Evolutionary conservation across 2,797 vertebrate genomes (phyloP), one percentile per base, ranked within the genome.

Genomic region (Percopsis omiscomaycus): DNA sequence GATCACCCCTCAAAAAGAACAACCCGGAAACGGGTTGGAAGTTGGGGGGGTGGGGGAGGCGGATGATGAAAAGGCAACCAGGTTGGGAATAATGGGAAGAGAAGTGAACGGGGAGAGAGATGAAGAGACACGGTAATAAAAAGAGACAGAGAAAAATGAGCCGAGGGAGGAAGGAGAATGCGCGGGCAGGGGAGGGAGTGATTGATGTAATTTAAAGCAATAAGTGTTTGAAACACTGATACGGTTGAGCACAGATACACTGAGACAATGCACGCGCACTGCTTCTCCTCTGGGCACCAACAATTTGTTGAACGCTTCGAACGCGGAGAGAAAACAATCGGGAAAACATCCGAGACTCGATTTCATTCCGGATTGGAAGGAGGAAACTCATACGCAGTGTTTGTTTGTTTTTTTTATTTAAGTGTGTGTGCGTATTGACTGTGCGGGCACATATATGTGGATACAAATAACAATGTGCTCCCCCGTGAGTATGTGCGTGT

Each of bases 121-220:
- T 88, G 84, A 90, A 92, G 89, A 88, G 88, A 81, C 69, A 89
- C 83, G 86, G 88, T 91, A 92, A 92, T 90, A 84, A 89, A 89
- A 90, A 86, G 84, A 89, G 90, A 92, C 91, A 87, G 80, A 89
- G 88, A 90, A 88, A 92, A 92, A 91, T 82, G 86, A 89, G 88
- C 82, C 80, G 15, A 58, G 85, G 87, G 86, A 88, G 85, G 79
- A 74, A 48, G 70, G 83, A 80, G 76, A 74, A 75, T 71, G 79
- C 56, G 66, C 86, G 83, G 81, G 82, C 69, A 81, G 78, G 47
- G 72, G 85, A 84, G 86, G 77, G 87, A 86, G 84, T 90, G 91
- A 92, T 92, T 91, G 92, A 93, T 92, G 88, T 91, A 92, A 93
- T 92, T 92, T 92, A 91, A 91, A 94, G 92, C 92, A 94, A 94